A percentile compares a stretch with the other conserved stretches of the same genome.
Conservation (phyloP, 2,113 vertebrate species). For the Dasyornis broadbenti region DNA sequence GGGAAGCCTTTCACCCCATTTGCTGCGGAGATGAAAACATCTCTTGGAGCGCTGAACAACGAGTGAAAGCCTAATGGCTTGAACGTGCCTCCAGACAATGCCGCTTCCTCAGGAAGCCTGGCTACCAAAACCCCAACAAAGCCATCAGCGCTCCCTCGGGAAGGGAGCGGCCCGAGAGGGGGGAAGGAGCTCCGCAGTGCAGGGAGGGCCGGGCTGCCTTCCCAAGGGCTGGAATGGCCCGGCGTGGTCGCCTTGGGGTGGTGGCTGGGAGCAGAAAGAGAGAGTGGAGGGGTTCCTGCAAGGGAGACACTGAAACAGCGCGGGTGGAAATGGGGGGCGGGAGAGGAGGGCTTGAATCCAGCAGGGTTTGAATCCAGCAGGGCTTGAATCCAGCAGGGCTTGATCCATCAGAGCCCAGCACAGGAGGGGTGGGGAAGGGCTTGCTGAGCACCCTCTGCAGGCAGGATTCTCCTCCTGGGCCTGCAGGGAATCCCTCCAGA, state of each 20-base stretch:
- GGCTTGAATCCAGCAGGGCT: not conserved
- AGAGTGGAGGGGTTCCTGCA: not conserved
- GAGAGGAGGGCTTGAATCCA: not conserved
- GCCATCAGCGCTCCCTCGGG: not conserved
- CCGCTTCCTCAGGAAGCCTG: slow-evolving; percentile 10
- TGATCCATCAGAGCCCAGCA: rapidly evolving
- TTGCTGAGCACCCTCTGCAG: not conserved
- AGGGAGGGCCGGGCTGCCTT: not conserved
- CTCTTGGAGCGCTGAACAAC: not conserved
- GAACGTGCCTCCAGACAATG: not conserved
- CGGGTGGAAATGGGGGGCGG: rapidly evolving
- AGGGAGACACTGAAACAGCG: rapidly evolving
- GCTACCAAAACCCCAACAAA: not conserved
- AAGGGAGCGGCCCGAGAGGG: not conserved
- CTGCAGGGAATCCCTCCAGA: not conserved
- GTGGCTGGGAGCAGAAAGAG: not conserved
- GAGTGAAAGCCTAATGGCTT: not conserved
- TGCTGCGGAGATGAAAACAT: not conserved
- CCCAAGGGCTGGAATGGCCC: rapidly evolving
- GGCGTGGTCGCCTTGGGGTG: rapidly evolving
- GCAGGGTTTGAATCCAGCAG: not conserved
- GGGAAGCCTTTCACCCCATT: not conserved
- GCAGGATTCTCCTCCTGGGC: not conserved
- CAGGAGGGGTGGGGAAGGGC: not conserved
- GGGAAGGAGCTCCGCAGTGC: not conserved